Evolutionary conservation across 2,113 vertebrate species (phyloP).

Genomic region (Microtus oregoni): DNA sequence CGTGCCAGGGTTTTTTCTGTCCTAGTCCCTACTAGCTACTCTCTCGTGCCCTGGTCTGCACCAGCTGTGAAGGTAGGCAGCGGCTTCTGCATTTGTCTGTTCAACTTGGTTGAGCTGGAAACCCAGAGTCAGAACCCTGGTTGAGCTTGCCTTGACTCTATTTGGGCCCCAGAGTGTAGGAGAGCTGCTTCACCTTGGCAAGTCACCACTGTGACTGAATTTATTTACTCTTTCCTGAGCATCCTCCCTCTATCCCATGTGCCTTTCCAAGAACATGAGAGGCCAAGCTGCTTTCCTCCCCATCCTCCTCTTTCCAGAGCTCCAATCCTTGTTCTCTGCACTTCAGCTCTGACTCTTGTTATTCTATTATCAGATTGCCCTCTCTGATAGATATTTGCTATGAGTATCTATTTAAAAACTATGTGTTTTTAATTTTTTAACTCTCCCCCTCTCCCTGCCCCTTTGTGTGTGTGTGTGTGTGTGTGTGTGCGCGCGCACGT

Average conservation of each 20-base stretch:
- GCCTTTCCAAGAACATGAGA: not conserved
- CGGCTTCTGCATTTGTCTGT: not conserved
- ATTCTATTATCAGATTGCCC: not conserved
- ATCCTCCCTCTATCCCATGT: not conserved
- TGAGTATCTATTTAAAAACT: not conserved
- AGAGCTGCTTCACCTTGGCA: not conserved
- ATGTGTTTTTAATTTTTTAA: not conserved
- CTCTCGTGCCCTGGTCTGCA: not conserved
- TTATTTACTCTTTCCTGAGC: not conserved
- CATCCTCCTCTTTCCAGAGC: not conserved
- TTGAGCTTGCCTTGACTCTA: not conserved
- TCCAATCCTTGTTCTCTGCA: not conserved
- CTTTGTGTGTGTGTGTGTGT: not conserved
- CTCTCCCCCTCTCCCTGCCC: not conserved
- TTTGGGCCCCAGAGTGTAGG: not conserved
- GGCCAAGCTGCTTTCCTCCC: not conserved
- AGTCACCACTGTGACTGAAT: not conserved
- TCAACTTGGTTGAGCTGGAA: not conserved
- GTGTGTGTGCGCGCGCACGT: rapidly evolving
- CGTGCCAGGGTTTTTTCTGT: not conserved
- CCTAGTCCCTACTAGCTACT: not conserved
- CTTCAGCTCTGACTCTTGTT: not conserved
- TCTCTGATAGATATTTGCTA: not conserved
- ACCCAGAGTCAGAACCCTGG: not conserved
- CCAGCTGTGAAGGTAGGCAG: not conserved